Conservation (phyloP, 2,888 invertebrate species). For the Notocelia uddmanniana region DNA sequence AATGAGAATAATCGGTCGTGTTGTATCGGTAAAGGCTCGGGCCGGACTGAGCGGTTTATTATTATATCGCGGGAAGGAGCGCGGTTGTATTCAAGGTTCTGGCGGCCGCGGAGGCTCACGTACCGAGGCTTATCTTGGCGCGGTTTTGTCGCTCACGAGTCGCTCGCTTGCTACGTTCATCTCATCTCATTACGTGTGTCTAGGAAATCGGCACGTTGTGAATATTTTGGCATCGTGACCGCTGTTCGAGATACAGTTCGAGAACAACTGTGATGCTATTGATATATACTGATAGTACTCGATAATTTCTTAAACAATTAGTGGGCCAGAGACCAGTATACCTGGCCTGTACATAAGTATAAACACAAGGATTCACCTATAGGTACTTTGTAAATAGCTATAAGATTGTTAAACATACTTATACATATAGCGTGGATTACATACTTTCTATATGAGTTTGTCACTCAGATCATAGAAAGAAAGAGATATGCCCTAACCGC, state of each 20-base stretch:
- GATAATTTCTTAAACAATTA: too few relatives aligned
- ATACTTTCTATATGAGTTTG: too few relatives aligned
- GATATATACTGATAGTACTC: background rate
- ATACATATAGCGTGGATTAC: too few relatives aligned
- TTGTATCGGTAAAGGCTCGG: constrained; percentile 77
- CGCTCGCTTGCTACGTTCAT: constrained; percentile 52
- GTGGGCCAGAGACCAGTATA: background rate
- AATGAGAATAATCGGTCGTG: constrained; percentile 70
- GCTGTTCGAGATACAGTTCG: constrained; percentile 24
- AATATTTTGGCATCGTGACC: constrained; percentile 40
- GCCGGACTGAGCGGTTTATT: constrained; percentile 82
- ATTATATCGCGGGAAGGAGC: constrained; percentile 81
- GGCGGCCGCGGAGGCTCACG: constrained; percentile 73
- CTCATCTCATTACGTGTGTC: constrained; percentile 54
- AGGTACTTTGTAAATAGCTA: background rate
- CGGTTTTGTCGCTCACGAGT: constrained; percentile 71
- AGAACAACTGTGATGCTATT: constrained; percentile 18
- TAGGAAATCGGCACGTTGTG: constrained; percentile 54
- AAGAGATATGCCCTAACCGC: too few relatives aligned
- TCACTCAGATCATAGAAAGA: too few relatives aligned
- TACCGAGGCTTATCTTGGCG: constrained; percentile 76
- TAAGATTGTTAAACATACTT: background rate
- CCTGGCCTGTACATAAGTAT: background rate
- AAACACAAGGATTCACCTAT: background rate
- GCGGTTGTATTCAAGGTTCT: constrained; percentile 78